Evolutionary conservation across 2,113 vertebrate species (phyloP).

Genomic region (Rhea americana): DNA sequence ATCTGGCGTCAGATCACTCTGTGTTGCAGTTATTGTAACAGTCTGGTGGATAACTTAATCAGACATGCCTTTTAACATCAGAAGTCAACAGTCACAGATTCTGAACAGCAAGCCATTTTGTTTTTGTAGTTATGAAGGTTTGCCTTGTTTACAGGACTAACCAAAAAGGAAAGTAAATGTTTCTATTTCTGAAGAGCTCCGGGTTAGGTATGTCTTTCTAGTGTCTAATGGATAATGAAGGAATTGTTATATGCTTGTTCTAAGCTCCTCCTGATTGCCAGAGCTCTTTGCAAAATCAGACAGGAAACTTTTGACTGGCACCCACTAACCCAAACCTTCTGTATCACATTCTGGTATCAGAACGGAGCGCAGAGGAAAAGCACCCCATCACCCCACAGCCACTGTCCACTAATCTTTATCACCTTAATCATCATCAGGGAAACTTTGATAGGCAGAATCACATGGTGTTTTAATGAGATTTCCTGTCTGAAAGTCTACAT

Average conservation of each 20-base stretch:
- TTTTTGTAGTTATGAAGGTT: background rate
- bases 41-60: slow-evolving; percentile 3
- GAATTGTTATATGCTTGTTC: background rate
- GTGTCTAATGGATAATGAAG: background rate
- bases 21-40: slow-evolving; percentile 8
- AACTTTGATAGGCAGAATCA: background rate
- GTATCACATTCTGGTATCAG: background rate
- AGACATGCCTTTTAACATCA: background rate
- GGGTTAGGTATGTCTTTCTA: background rate
- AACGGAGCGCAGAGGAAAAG: background rate
- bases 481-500: background rate
- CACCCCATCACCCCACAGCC: background rate
- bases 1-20: background rate
- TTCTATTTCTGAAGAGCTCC: background rate
- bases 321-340: background rate
- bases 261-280: background rate
- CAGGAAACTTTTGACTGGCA: background rate
- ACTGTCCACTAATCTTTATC: background rate
- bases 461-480: background rate
- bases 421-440: background rate
- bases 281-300: background rate
- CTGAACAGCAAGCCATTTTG: background rate
- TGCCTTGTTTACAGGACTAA: background rate
- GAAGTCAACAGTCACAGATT: background rate
- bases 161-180: background rate